Conservation (phyloP, 1,140 invertebrate genomes). For the Drosophila kohkoa region DNA sequence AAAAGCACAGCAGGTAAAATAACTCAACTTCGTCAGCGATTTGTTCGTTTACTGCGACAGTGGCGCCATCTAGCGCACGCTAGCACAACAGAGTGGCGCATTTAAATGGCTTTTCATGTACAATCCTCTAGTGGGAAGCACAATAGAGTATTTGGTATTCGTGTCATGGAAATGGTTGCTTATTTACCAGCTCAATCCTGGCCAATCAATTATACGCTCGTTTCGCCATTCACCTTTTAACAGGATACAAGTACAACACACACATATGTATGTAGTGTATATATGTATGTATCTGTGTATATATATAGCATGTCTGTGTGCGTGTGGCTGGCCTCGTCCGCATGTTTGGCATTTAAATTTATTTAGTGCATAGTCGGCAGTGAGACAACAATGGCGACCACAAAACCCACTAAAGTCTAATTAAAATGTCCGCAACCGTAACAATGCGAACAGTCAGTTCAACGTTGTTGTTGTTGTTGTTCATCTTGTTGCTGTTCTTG, state of each 20-base stretch:
- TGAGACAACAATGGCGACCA: constrained; percentile 36
- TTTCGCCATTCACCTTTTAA: constrained; percentile 5
- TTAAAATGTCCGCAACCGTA: constrained; percentile 33
- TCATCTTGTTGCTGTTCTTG: not conserved
- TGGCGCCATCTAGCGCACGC: too few species aligned
- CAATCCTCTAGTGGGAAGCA: too few species aligned
- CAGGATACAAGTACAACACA: not conserved
- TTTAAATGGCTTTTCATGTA: too few species aligned
- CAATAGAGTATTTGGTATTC: not conserved
- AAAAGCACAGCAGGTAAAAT: too few species aligned
- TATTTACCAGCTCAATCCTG: too few species aligned
- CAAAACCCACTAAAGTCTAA: constrained; percentile 45
- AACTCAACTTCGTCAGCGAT: too few species aligned
- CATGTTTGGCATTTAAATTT: constrained; percentile 39
- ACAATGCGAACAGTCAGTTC: constrained; percentile 20
- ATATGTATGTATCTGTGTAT: not conserved
- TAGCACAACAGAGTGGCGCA: too few species aligned
- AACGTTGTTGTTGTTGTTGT: not conserved
- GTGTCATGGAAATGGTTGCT: not conserved
- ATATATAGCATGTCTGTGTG: not conserved
- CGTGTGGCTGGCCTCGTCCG: constrained; percentile 2
- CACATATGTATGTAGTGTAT: too few species aligned
- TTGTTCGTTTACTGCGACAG: too few species aligned
- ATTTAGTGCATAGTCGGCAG: constrained; percentile 32
- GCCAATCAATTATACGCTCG: constrained; percentile 18